Evolutionary conservation across 2,888 invertebrate species (phyloP).

Genomic region (Dolichomitus sp.): DNA sequence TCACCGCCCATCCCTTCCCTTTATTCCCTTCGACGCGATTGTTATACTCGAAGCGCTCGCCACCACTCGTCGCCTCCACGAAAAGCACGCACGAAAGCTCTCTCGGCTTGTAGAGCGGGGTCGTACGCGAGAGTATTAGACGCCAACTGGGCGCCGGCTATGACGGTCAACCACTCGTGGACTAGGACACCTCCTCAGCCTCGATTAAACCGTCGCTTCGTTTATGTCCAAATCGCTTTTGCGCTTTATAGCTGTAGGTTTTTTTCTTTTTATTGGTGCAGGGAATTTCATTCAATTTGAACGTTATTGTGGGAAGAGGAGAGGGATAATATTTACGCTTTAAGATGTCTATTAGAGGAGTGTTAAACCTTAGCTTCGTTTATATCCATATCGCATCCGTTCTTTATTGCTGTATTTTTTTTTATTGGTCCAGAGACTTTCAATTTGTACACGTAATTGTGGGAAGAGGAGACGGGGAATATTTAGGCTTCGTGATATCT

Average conservation of each 20-base stretch:
- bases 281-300: background rate
- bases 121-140: constrained; percentile 7
- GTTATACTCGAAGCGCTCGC: background rate
- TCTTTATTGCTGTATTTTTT: too few relatives aligned
- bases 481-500: background rate
- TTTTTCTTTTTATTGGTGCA: background rate
- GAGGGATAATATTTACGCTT: too few relatives aligned
- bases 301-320: too few relatives aligned
- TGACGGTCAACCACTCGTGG: constrained; percentile 2
- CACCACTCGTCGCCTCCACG: constrained; percentile 3
- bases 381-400: too few relatives aligned
- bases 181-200: background rate
- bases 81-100: constrained; percentile 24
- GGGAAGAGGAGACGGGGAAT: too few relatives aligned
- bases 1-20: background rate
- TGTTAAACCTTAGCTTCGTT: too few relatives aligned
- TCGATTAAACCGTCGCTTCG: background rate
- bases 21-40: constrained; percentile 7
- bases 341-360: too few relatives aligned
- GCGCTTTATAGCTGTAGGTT: background rate
- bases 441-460: background rate
- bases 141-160: constrained; percentile 25
- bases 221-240: background rate
- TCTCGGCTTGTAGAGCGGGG: constrained; percentile 3
- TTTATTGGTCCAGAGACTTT: background rate